These are phyloP conservation scores for Emys orbicularis DNA, from an alignment of 2,797 vertebrate species.

Conservation along the genomic window DNA sequence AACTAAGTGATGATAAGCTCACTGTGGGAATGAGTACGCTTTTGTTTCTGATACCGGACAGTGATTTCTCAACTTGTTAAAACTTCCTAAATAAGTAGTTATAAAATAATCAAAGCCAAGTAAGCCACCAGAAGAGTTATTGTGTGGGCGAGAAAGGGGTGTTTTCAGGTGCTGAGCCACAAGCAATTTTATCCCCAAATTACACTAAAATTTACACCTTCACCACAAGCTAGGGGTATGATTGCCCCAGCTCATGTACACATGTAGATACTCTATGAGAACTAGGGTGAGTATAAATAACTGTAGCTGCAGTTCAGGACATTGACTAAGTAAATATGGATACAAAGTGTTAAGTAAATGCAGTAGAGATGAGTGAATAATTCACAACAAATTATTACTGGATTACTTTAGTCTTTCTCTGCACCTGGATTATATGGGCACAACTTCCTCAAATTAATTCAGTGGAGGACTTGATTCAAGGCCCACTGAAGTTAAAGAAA, in stretches of 20 bases:
- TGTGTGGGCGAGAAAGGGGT: neutral
- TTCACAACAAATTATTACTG: neutral
- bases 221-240: neutral
- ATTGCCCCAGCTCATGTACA: neutral
- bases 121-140: neutral
- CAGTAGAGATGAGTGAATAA: neutral
- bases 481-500: neutral
- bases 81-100: neutral
- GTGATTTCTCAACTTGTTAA: neutral
- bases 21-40: neutral
- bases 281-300: too few species aligned
- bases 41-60: too few species aligned
- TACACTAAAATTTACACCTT: too few species aligned
- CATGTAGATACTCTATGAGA: too few species aligned
- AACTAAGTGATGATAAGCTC: neutral
- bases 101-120: neutral
- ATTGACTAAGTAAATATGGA: neutral
- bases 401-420: neutral
- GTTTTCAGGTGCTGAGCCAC: neutral
- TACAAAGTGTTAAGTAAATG: neutral
- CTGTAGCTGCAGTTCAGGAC: neutral
- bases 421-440: neutral
- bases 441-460: neutral
- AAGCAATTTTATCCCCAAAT: neutral
- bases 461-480: neutral